Evolutionary conservation across 1,140 invertebrate genomes (phyloP).

Genomic region (Chymomyza costata): DNA sequence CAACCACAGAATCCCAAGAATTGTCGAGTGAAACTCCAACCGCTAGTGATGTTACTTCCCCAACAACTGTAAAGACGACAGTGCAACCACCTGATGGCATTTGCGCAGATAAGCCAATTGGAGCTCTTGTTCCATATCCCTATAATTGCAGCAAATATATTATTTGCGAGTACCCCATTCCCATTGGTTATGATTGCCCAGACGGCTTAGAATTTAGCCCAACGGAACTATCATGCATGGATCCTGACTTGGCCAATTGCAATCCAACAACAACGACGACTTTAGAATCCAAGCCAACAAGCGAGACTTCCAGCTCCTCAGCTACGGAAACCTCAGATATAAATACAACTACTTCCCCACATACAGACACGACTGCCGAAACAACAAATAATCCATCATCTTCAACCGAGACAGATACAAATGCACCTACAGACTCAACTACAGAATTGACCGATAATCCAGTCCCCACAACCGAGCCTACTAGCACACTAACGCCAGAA

Average conservation of each 20-base stretch:
- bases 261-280: constrained; percentile 15
- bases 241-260: constrained; percentile 48
- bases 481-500: not conserved
- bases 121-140: constrained; percentile 47
- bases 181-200: constrained; percentile 51
- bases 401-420: constrained; percentile 1
- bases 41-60: too few relatives aligned
- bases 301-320: not conserved
- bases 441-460: too few relatives aligned
- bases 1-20: constrained; percentile 1
- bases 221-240: constrained; percentile 40
- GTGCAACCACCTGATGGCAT: constrained; percentile 29
- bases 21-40: constrained; percentile 11
- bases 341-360: not conserved
- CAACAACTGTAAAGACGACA: constrained; percentile 19
- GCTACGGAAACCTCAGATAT: not conserved
- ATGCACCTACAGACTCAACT: constrained; percentile 6
- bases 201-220: constrained; percentile 52
- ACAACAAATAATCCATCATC: constrained; percentile 2
- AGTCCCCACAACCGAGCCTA: too few relatives aligned
- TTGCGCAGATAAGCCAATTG: constrained; percentile 33
- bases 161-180: constrained; percentile 44
- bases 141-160: constrained; percentile 59
- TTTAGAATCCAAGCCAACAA: constrained; percentile 4
- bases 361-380: not conserved